Evolutionary conservation across 2,797 vertebrate species (phyloP), one percentile per base, ranked within the genome.

Genomic region (Enteromius unitaeniatus): DNA sequence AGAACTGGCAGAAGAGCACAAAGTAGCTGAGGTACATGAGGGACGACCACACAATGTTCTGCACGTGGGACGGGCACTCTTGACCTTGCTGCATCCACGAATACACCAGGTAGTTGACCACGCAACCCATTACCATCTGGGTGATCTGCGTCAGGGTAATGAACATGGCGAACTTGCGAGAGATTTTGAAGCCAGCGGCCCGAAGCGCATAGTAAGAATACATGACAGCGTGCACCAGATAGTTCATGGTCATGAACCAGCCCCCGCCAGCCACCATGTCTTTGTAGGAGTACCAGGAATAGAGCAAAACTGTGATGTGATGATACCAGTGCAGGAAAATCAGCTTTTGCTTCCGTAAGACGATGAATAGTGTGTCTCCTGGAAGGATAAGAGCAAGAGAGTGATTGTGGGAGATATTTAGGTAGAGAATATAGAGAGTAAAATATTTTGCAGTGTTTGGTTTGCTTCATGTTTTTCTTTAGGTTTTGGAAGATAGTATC

Each of bases 211-310:
- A 99, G 92, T 99, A 99, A 13, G 97, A 98, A 96, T 99, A 99
- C 98, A 99, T 99, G 89, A 99, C 96, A 0, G 98, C 97, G 19
- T 99, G 98, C n/a, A 99, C 98, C 87, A 97, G 92, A 34, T 98
- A 99, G 96, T 99, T 99, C 97, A 99, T 99, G 69, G 98, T 99
- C 98, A 99, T 99, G 92, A 99, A 99, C 98, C 98, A 99, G 23
- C 98, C 98, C 0, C 98, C 98, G 0, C 98, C 98, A 0, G 98
- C 98, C 79, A 99, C 96, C 98, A 99, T 99, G 96, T 99, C 98
- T 93, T 99, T 99, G 93, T 99, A 99, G 78, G 98, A 99, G 92
- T 99, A 99, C 98, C 98, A 99, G 81, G 98, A 99, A 93, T 99
- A 99, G 75, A 99, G 97, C 84, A 99, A 95, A 91, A 99, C 98